phyloP scores from a whole-genome alignment of 2,888 invertebrate genomes.

The Taenaris catops region DNA sequence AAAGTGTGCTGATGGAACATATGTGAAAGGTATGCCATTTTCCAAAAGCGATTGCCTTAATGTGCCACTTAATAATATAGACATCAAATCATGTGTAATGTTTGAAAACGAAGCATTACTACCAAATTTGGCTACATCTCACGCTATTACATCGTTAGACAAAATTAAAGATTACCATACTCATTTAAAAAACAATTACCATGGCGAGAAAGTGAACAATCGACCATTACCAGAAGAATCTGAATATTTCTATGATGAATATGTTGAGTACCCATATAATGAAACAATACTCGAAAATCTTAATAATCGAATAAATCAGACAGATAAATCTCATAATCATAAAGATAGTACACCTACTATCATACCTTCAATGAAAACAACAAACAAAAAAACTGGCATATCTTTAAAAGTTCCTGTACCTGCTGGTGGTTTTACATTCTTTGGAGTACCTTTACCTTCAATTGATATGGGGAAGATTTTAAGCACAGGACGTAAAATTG shows the following conservation, averaged over 20 bases:
- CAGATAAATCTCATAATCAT: conserved; percentile 49
- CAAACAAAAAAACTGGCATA: conserved; percentile 48
- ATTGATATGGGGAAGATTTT: conserved; percentile 85
- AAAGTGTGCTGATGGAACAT: conserved; percentile 87
- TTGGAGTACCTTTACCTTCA: conserved; percentile 89
- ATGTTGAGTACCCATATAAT: conserved; percentile 87
- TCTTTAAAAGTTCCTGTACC: conserved; percentile 76
- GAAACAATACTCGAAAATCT: conserved; percentile 70
- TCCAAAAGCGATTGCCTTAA: conserved; percentile 84
- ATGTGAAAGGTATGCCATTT: conserved; percentile 86
- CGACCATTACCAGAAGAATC: conserved; percentile 86
- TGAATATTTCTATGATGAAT: conserved; percentile 91
- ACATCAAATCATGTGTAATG: conserved; percentile 78
- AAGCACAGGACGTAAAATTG: conserved; percentile 64
- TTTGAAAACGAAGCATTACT: conserved; percentile 85
- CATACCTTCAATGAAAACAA: conserved; percentile 48
- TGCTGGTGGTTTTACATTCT: conserved; percentile 87
- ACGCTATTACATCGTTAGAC: conserved; percentile 80
- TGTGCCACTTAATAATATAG: conserved; percentile 64
- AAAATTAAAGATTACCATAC: conserved; percentile 69
- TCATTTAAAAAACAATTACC: conserved; percentile 61
- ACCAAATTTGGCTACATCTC: conserved; percentile 76
- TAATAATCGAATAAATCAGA: conserved; percentile 44
- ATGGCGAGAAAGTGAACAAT: conserved; percentile 66
- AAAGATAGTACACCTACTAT: conserved; percentile 72